Percentiles rank a stretch among this genome's conserved stretches.
These are phyloP conservation scores for Montipora cactus DNA, from an alignment of 64 coral and sea anemone species.

Conservation along the genomic window DNA sequence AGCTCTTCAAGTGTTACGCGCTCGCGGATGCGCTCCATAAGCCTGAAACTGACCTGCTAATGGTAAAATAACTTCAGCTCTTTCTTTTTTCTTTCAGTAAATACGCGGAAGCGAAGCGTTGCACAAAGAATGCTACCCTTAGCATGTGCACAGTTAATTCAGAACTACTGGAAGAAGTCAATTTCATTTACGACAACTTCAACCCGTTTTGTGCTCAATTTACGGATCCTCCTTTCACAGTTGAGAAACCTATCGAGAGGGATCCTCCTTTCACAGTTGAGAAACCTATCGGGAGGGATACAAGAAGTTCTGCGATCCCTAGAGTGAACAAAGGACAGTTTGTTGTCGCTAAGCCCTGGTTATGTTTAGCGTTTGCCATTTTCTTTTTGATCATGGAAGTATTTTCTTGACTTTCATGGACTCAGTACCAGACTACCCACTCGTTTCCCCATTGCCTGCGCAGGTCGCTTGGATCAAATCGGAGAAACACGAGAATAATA, in stretches of 20 bases:
- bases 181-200: slow-evolving; percentile 13
- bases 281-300: background rate
- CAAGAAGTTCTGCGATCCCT: background rate
- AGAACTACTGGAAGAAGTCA: background rate
- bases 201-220: slow-evolving; percentile 2
- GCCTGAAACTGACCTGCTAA: too few relatives aligned
- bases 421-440: too few relatives aligned
- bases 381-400: too few relatives aligned
- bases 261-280: background rate
- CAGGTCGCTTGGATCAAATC: too few relatives aligned
- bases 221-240: background rate
- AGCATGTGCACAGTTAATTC: background rate
- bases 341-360: background rate
- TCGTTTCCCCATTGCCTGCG: too few relatives aligned
- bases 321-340: background rate
- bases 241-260: background rate
- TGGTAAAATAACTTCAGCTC: background rate
- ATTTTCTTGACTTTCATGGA: too few relatives aligned
- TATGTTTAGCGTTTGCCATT: too few relatives aligned
- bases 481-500: too few relatives aligned
- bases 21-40: too few relatives aligned
- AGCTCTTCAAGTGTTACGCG: too few relatives aligned
- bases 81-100: background rate
- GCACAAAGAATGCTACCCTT: background rate
- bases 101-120: slow-evolving; percentile 2